Conservation (phyloP, 1,140 invertebrate species). For the Ditylenchus dipsaci region DNA sequence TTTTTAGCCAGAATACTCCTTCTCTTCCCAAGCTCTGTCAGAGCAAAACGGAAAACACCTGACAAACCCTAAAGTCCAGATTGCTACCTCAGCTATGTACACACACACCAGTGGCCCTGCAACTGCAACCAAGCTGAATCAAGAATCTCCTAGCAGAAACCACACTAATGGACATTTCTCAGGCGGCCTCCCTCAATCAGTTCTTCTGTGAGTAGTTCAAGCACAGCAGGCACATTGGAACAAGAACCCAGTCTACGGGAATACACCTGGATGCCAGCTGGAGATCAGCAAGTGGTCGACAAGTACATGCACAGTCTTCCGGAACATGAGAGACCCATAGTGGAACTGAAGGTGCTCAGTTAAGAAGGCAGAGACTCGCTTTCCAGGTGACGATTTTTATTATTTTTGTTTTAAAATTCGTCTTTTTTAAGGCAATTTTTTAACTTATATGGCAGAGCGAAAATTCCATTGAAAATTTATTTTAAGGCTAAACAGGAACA, state of each 20-base stretch:
- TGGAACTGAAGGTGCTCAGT: conserved; percentile 69
- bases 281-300: conserved; percentile 56
- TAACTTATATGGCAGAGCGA: neutral
- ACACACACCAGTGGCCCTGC: too few species aligned
- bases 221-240: neutral
- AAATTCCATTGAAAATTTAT: neutral
- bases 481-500: too few species aligned
- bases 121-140: too few species aligned
- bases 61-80: too few species aligned
- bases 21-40: too few species aligned
- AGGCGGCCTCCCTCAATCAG: neutral
- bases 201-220: neutral
- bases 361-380: conserved; percentile 71
- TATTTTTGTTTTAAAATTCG: conserved; percentile 12
- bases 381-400: conserved; percentile 65
- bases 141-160: too few species aligned
- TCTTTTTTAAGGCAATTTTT: neutral
- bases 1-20: too few species aligned
- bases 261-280: conserved; percentile 28
- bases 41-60: too few species aligned
- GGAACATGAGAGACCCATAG: conserved; percentile 69
- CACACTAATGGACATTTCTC: too few species aligned
- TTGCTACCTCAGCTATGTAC: too few species aligned
- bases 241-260: neutral
- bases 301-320: conserved; percentile 75